Conservation (phyloP, 2,113 vertebrate species). For the Cariama cristata region DNA sequence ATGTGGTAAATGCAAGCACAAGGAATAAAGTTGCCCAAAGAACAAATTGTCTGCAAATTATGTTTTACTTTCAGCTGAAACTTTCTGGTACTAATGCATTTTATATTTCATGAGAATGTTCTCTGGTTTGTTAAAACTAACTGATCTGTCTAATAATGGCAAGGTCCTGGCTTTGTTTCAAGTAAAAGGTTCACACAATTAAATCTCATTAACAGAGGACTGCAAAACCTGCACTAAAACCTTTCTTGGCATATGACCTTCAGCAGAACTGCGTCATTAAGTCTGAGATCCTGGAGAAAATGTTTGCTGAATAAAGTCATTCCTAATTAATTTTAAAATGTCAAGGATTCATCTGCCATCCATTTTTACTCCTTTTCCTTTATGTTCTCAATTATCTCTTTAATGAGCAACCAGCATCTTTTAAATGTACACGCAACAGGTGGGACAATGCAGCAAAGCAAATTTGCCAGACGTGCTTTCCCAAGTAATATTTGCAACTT, state of each 20-base stretch:
- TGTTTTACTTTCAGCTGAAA: neutral
- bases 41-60: neutral
- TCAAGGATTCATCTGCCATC: slow-evolving; percentile 5
- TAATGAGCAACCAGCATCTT: slow-evolving; percentile 12
- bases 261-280: slow-evolving; percentile 63
- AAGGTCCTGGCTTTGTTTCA: slow-evolving; percentile 14
- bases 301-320: slow-evolving; percentile 53
- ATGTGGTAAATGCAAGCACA: neutral
- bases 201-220: slow-evolving; percentile 27
- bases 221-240: slow-evolving; percentile 4
- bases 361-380: slow-evolving; percentile 1
- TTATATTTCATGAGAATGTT: neutral
- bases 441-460: neutral
- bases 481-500: neutral
- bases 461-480: neutral
- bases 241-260: neutral
- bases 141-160: neutral
- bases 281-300: slow-evolving; percentile 33
- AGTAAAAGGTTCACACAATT: slow-evolving; percentile 4
- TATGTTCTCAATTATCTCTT: slow-evolving; percentile 22
- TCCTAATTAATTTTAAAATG: slow-evolving; percentile 60
- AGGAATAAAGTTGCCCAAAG: neutral
- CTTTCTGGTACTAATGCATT: neutral
- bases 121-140: neutral
- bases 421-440: neutral